Evolutionary conservation across 92 coral and sea anemone species (phyloP).

Genomic region (Desmophyllum pertusum): DNA sequence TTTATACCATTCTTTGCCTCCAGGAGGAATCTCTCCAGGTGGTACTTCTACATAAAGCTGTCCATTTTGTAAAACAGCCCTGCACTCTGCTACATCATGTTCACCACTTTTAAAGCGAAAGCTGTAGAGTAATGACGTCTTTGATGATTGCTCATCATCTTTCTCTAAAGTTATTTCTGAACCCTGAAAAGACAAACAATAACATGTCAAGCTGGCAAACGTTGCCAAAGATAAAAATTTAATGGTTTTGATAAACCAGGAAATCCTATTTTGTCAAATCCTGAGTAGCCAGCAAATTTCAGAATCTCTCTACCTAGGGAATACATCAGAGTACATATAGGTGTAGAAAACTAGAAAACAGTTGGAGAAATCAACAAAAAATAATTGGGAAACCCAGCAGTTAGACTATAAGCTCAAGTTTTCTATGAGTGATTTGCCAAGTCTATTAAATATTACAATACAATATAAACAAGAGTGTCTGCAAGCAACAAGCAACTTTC

Average conservation of each 20-base stretch:
- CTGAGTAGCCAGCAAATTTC: too few species aligned
- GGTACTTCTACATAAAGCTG: conserved; percentile 81
- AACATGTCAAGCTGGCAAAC: not conserved
- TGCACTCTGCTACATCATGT: conserved; percentile 78
- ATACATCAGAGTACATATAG: too few species aligned
- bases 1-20: conserved; percentile 86
- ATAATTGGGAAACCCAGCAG: too few species aligned
- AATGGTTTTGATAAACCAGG: not conserved
- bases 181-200: conserved; percentile 2
- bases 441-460: too few species aligned
- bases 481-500: too few species aligned
- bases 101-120: conserved; percentile 83
- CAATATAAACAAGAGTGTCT: too few species aligned
- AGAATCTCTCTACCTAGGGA: too few species aligned
- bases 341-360: too few species aligned
- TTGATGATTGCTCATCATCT: conserved; percentile 34
- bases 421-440: too few species aligned
- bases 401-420: too few species aligned
- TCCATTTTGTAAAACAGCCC: conserved; percentile 56
- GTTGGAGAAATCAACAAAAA: too few species aligned
- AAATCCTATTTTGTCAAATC: not conserved
- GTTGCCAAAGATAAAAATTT: not conserved
- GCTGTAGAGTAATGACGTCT: conserved; percentile 63
- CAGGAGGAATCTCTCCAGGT: conserved; percentile 76
- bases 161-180: conserved; percentile 20